Evolutionary conservation across 2,888 invertebrate genomes (phyloP), one percentile per base, ranked within the genome.

Genomic region (Tipula lateralis): DNA sequence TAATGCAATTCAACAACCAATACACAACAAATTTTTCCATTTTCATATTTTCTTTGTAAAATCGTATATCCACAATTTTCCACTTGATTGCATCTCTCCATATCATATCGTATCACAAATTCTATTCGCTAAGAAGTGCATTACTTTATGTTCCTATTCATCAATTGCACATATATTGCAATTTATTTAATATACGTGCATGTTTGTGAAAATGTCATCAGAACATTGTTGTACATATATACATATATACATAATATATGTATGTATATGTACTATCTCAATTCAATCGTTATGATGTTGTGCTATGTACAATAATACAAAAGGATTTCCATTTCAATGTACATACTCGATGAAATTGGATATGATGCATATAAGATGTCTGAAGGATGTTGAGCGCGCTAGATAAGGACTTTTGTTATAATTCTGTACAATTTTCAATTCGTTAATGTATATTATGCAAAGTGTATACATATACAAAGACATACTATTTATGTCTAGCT

Each of bases 31-130:
- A 66, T 24, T 66, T 66, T 66, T 66, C 9, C 66, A 66, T 66
- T 66, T 66, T 66, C 66, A 66, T 66, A 66, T 66, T 66, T 66
- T 66, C 66, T 66, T 66, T 66, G 66, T 50, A 19, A 16, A 50
- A 50, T 19, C 32, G 32, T 36, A 36, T 36, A 36, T 9, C 2
- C 24, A 24, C 50, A 19, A 6, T 50, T 50, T 50, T 66, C 24
- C 66, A 66, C 66, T 66, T 66, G 66, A 66, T 66, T 66, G 66
- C 66, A 66, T 66, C 66, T 66, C 66, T 66, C 66, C 66, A 66
- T 50, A 50, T 66, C n/a, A 12, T 12, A 44, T n/a, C 44, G 16
- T 13, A 44, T 44, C 44, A 66, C 13, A 39, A 12, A 4, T 39
- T 39, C 39, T n/a, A n/a, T n/a, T n/a, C n/a, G n/a, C n/a, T n/a